Evolutionary conservation across 2,888 invertebrate genomes (phyloP).

Genomic region (Drosophila pseudotakahashii): DNA sequence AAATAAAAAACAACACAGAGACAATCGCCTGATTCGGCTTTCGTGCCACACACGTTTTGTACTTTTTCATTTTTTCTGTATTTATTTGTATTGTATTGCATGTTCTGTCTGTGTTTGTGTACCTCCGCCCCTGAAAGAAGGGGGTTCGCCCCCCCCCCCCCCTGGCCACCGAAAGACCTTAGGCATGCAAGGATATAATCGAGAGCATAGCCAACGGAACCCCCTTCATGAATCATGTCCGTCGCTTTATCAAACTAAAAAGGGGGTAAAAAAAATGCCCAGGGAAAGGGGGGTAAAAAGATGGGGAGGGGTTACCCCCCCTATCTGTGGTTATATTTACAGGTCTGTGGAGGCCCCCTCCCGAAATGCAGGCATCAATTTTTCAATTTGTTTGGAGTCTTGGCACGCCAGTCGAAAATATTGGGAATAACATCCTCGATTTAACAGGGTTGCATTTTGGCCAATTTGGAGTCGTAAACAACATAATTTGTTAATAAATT

Average conservation of each 20-base stretch:
- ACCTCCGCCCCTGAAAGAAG: constrained; percentile 7
- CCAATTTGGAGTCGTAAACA: neutral
- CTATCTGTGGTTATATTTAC: constrained; percentile 66
- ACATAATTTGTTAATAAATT: neutral
- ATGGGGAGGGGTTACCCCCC: constrained; percentile 12
- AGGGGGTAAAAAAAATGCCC: neutral
- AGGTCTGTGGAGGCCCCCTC: neutral
- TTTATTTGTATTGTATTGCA: constrained; percentile 46
- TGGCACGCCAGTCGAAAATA: constrained; percentile 31
- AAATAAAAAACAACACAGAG: constrained; percentile 25
- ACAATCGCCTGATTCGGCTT: constrained; percentile 52
- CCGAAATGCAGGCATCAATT: constrained; percentile 64
- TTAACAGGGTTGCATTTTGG: constrained; percentile 5
- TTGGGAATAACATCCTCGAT: constrained; percentile 13
- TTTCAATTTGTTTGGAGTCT: constrained; percentile 68
- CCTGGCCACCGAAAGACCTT: constrained; percentile 6
- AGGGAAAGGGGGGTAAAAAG: neutral
- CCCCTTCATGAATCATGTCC: constrained; percentile 70
- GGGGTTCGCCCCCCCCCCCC: neutral
- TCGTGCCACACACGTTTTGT: constrained; percentile 54
- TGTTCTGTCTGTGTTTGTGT: constrained; percentile 36
- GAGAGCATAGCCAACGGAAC: constrained; percentile 39
- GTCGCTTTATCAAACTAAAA: constrained; percentile 67
- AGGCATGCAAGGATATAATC: constrained; percentile 48
- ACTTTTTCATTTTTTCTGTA: constrained; percentile 25